Conservation (phyloP, 2,113 vertebrate species). For the Ailuropoda melanoleuca region DNA sequence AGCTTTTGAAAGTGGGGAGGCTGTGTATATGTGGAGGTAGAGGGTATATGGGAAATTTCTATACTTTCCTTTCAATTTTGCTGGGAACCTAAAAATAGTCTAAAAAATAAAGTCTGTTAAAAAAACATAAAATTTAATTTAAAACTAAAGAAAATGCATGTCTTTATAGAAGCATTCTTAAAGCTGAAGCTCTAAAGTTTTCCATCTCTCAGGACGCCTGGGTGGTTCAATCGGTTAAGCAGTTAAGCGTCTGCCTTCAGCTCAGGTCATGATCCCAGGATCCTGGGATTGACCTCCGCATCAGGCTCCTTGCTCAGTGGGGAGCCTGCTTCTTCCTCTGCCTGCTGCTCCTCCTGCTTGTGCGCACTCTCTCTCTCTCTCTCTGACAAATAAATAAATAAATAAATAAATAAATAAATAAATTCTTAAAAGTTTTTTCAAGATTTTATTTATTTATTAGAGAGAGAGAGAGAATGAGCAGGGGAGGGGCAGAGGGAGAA, state of each 20-base stretch:
- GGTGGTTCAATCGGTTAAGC: background rate
- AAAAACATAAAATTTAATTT: background rate
- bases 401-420: no score
- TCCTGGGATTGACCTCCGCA: no score
- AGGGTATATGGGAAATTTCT: background rate
- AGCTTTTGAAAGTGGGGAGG: background rate
- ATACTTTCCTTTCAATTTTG: background rate
- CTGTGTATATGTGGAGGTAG: background rate
- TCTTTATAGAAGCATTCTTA: background rate
- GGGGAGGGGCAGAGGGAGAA: no score
- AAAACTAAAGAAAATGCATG: background rate
- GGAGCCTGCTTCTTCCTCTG: background rate
- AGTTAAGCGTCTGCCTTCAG: background rate
- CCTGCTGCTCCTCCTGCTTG: background rate
- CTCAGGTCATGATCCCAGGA: no score
- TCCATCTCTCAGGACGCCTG: background rate
- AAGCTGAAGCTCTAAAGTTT: background rate
- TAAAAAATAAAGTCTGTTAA: background rate
- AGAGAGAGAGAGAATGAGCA: no score
- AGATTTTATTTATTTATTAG: no score
- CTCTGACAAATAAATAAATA: no score
- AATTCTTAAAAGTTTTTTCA: no score
- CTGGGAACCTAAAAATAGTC: background rate
- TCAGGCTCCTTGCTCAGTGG: background rate
- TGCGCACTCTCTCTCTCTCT: no score